A percentile compares a stretch with the other conserved stretches of the same genome.
Conservation (phyloP, 2,113 vertebrate species). For the Herpailurus yagouaroundi region DNA sequence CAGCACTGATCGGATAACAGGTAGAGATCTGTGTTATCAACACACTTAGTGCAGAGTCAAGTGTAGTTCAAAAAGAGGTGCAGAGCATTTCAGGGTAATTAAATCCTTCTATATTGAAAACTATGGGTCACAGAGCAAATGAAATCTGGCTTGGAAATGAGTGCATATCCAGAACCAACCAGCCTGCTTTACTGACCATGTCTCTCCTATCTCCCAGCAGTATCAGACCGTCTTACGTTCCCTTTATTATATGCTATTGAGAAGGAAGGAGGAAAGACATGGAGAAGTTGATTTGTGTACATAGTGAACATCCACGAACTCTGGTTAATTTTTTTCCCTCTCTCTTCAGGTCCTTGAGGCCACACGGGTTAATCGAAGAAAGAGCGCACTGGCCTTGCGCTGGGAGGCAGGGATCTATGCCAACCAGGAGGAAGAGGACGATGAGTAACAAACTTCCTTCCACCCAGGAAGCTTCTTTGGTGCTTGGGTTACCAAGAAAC, state of each 20-base stretch:
- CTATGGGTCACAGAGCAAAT: not conserved
- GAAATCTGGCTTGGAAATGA: not conserved
- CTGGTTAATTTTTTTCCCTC: slow-evolving; percentile 26
- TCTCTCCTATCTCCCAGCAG: not conserved
- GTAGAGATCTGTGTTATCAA: not conserved
- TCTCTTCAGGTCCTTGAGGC: slow-evolving; percentile 94
- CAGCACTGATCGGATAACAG: accelerated
- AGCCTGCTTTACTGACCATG: accelerated
- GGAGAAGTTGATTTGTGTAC: not conserved
- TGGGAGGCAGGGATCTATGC: slow-evolving; percentile 98
- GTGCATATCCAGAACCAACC: not conserved
- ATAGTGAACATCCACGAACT: not conserved
- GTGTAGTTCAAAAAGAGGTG: not conserved
- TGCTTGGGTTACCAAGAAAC: slow-evolving; percentile 77
- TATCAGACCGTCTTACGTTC: not conserved
- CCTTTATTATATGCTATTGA: not conserved
- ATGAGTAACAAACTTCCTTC: slow-evolving; percentile 84
- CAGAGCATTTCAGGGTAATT: not conserved
- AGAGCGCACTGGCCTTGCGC: slow-evolving; percentile 95
- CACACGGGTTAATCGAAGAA: slow-evolving; percentile 95
- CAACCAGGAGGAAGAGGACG: slow-evolving; percentile 93
- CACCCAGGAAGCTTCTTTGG: slow-evolving; percentile 60
- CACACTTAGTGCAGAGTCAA: not conserved
- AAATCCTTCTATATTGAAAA: not conserved
- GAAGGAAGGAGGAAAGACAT: not conserved